Evolutionary conservation across 2,888 invertebrate genomes (phyloP), one percentile per base, ranked within the genome.

Genomic region (Folsomia manolachei): DNA sequence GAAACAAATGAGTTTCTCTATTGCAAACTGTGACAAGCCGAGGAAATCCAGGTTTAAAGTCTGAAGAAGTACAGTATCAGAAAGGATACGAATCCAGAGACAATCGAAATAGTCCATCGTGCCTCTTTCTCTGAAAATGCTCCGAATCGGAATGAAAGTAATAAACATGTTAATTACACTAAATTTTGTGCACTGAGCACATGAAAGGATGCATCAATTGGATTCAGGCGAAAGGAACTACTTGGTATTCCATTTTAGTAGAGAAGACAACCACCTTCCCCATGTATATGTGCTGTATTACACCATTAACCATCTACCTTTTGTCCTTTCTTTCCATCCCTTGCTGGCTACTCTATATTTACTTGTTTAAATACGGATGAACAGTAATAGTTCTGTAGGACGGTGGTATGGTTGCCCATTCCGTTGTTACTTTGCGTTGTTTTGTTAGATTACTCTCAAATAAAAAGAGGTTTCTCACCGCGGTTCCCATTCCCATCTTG

Each of bases 91-190:
- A 39, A 39, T 39, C 14, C 39, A 39, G 14, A 39, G 14, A 39
- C 39, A 14, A n/a, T n/a, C n/a, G n/a, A n/a, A n/a, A n/a, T n/a
- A n/a, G n/a, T n/a, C n/a, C n/a, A n/a, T n/a, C n/a, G n/a, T n/a
- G n/a, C 14, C 39, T 39, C 39, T 56, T 56, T 56, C 18, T 56
- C 56, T 21, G 56, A 19, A 56, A 19, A 4, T 56, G 4, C n/a
- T 7, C 11, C 4, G 56, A 56, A 56, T 56, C 1, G 27, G 27
- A 27, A 63, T n/a, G 27, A 27, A 63, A 63, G 63, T 21, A 25
- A 27, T 63, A 27, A 63, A 63, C 25, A 63, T 63, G 63, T 63
- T 63, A 63, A 63, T 63, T 63, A 27, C 63, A 63, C 9, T 26
- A 11, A 63, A 26, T 63, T 56, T 56, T 56, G 56, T 56, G n/a